Percentiles rank a stretch among this genome's conserved stretches.
phyloP scores from a whole-genome alignment of 2,888 invertebrate genomes.

The Arge pagana region DNA sequence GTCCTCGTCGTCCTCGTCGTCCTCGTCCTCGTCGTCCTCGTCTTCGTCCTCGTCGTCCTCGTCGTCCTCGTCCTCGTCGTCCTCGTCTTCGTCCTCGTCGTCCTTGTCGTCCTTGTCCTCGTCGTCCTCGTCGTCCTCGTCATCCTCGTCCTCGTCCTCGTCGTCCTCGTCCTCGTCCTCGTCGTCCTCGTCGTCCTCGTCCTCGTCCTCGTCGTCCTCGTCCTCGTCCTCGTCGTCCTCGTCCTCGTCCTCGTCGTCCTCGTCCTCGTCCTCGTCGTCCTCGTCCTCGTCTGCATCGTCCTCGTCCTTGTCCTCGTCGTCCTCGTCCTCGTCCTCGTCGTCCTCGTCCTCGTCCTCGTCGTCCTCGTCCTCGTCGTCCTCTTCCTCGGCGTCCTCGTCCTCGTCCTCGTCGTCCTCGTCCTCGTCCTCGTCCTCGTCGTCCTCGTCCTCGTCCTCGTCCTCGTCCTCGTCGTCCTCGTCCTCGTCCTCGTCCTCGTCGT shows the following conservation, averaged over 20 bases:
- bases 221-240: neutral
- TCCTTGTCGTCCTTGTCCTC: no score
- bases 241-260: neutral
- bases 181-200: neutral
- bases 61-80: no score
- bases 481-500: neutral
- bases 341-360: neutral
- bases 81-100: no score
- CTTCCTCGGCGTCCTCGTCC: no score
- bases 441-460: neutral
- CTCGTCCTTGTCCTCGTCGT: no score
- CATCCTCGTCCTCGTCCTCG: slow-evolving; percentile 8
- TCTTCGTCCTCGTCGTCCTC: no score
- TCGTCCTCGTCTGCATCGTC: no score
- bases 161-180: neutral
- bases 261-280: neutral
- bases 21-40: slow-evolving; percentile 14
- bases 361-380: neutral
- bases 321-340: neutral
- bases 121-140: no score
- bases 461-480: neutral
- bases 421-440: neutral
- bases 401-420: no score
- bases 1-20: slow-evolving; percentile 15
- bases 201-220: neutral